Evolutionary conservation across 2,797 vertebrate genomes (phyloP).

Genomic region (Triplophysa yarkandensis): DNA sequence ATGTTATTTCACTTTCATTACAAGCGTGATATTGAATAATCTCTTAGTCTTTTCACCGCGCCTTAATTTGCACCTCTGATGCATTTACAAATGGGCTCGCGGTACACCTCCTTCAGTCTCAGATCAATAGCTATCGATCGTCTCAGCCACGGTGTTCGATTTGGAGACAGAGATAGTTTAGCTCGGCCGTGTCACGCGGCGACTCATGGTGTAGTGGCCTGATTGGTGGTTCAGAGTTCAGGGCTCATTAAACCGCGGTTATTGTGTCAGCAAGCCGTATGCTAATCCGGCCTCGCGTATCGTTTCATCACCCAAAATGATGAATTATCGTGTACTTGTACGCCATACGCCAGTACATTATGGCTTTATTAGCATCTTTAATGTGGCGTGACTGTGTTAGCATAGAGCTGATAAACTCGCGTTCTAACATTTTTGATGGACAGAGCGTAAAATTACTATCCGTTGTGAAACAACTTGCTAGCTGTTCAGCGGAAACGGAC

Average conservation of each 20-base stretch:
- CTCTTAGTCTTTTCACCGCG: constrained; percentile 24
- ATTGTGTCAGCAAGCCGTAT: constrained; percentile 56
- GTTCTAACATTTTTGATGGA: neutral
- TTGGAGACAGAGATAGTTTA: constrained; percentile 41
- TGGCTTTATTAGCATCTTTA: constrained; percentile 34
- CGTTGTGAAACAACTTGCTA: constrained; percentile 26
- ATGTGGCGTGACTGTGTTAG: constrained; percentile 8
- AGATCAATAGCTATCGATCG: constrained; percentile 48
- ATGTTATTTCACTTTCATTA: constrained; percentile 29
- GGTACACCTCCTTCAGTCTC: neutral
- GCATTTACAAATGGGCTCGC: constrained; percentile 23
- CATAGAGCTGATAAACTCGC: neutral
- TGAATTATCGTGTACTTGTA: constrained; percentile 40
- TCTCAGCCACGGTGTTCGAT: constrained; percentile 4
- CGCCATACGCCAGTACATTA: constrained; percentile 23
- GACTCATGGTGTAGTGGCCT: constrained; percentile 41
- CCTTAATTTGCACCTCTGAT: constrained; percentile 34
- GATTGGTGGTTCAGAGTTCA: constrained; percentile 42
- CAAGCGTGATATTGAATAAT: constrained; percentile 28
- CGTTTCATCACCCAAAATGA: constrained; percentile 42
- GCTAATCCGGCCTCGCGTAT: constrained; percentile 52
- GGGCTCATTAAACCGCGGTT: constrained; percentile 59
- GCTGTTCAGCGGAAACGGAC: neutral
- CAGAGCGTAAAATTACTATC: constrained; percentile 11
- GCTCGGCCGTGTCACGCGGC: constrained; percentile 29